Evolutionary conservation across 2,113 vertebrate species (phyloP).

Genomic region (Dasyurus viverrinus): DNA sequence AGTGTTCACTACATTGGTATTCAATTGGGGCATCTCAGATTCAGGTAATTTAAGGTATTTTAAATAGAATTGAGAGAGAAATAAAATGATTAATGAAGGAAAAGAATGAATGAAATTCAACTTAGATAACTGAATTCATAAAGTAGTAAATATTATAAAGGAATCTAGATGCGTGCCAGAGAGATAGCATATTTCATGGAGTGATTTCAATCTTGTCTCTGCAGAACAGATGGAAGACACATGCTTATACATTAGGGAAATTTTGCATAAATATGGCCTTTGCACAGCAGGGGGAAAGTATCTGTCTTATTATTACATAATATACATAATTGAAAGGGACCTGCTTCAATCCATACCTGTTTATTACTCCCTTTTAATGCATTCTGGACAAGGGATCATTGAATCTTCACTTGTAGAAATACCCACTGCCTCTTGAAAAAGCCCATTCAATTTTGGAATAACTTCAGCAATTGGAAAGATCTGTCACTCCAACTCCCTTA

Average conservation of each 20-base stretch:
- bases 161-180: conserved; percentile 30
- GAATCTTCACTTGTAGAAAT: not conserved
- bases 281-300: not conserved
- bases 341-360: not conserved
- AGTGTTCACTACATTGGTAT: not conserved
- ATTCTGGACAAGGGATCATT: not conserved
- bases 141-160: not conserved
- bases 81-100: conserved; percentile 10
- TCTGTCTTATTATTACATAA: not conserved
- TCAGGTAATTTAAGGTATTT: conserved; percentile 4
- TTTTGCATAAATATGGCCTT: conserved; percentile 33
- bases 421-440: not conserved
- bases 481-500: not conserved
- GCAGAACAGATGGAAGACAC: conserved; percentile 42
- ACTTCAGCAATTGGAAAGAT: not conserved
- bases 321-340: conserved; percentile 29
- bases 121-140: not conserved
- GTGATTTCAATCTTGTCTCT: conserved; percentile 39
- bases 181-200: conserved; percentile 25
- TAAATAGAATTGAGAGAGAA: conserved; percentile 33
- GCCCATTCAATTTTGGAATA: not conserved
- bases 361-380: not conserved
- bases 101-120: not conserved
- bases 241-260: conserved; percentile 4
- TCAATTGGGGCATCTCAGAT: conserved; percentile 1